Conservation (phyloP, 1,140 invertebrate genomes). For the Trinorchestia longiramus region DNA sequence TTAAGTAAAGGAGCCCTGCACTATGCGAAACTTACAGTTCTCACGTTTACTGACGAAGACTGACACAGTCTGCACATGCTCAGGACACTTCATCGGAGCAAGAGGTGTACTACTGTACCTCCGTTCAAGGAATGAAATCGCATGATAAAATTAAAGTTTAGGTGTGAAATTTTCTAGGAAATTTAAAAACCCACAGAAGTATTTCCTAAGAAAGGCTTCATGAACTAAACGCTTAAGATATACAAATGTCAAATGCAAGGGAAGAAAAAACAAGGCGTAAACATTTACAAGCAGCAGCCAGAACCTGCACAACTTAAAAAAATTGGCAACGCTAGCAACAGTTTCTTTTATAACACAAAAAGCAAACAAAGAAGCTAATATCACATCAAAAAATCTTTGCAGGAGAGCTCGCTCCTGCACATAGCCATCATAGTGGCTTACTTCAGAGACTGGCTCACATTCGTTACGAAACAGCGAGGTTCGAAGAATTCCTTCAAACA, state of each 20-base stretch:
- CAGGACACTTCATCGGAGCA: no score
- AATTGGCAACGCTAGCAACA: not conserved
- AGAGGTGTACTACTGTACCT: no score
- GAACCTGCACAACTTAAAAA: not conserved
- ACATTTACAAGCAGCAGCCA: not conserved
- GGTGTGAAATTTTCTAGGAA: not conserved
- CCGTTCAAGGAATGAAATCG: no score
- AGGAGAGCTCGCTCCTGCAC: not conserved
- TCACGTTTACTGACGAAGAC: no score
- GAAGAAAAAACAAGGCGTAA: not conserved
- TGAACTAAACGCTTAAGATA: not conserved
- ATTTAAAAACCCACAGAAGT: not conserved
- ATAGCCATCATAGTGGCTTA: not conserved
- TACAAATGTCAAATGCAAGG: not conserved
- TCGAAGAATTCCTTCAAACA: not conserved
- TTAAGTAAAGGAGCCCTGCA: no score
- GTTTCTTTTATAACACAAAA: not conserved
- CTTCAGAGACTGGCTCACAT: not conserved
- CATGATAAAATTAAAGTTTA: not conserved
- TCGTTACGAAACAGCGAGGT: not conserved
- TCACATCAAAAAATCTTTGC: not conserved
- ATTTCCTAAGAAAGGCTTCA: not conserved
- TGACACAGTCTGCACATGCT: no score
- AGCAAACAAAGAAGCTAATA: not conserved
- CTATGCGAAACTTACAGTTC: no score